Base-by-base conservation (phyloP, 2,888 invertebrate species). In the Ochlodes sylvanus region DNA sequence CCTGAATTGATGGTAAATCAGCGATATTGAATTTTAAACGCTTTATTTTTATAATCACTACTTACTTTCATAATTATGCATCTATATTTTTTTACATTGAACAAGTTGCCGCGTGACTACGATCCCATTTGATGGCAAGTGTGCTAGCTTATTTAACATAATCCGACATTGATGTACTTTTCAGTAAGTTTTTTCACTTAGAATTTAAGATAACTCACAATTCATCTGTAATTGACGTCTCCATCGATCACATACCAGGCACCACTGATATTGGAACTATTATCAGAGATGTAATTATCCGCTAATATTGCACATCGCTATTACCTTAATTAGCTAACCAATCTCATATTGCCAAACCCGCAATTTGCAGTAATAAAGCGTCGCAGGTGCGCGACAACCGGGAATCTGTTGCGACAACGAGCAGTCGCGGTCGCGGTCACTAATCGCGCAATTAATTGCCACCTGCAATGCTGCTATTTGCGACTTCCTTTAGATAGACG, bases 371-470 rank as follows among this genome's bases (percentile, higher is more conserved):
- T 54, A 27, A 32, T 32, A 32, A 54, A 27, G 54, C 54, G 27
- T 27, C 14, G 7, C 52, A 52, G 52, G 52, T 52, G 52, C 17
- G 47, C 52, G 52, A 52, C 52, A 52, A 32, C n/a, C 54, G 54
- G n/a, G n/a, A 32, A 54, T 32, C 50, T 50, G 32, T 27, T 32
- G 54, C 54, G 32, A 54, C 54, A 54, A 54, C 32, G 32, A 14
- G 27, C 42, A 27, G 15, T 44, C 60, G 58, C 58, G 47, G 32
- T 60, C 44, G 44, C 32, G 60, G 60, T 61, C 47, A 32, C 32
- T 61, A 61, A 61, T 61, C 60, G 47, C 60, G 15, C 60, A 32
- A 61, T 61, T 44, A 61, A 61, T 61, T 44, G 60, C 60, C 32
- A 58, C 58, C 60, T 61, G 60, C 60, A 61, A 47, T 32, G 44